phyloP scores from a whole-genome alignment of 2,888 invertebrate genomes.

The Euplexia lucipara region DNA sequence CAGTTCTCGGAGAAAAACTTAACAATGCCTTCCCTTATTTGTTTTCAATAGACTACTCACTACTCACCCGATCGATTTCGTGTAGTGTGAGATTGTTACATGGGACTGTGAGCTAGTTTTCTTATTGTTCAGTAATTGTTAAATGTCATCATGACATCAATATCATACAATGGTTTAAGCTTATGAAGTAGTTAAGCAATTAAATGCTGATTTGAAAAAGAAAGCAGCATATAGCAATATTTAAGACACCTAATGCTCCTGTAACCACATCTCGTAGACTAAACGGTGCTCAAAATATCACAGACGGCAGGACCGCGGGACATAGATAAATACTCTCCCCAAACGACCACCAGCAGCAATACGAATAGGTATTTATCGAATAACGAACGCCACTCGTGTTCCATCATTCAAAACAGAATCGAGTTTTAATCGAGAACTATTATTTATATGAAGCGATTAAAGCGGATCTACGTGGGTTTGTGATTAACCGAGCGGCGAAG shows the following conservation, averaged over 20 bases:
- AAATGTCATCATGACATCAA: constrained; percentile 10
- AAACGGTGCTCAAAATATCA: not conserved
- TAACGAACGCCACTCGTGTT: constrained; percentile 49
- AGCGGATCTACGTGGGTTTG: constrained; percentile 73
- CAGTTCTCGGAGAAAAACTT: constrained; percentile 54
- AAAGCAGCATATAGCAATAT: not conserved
- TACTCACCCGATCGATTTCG: constrained; percentile 16
- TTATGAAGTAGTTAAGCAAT: constrained; percentile 2
- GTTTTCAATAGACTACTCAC: constrained; percentile 41
- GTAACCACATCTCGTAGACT: not conserved
- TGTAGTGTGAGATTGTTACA: constrained; percentile 25
- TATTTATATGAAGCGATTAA: constrained; percentile 74
- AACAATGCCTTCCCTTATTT: constrained; percentile 53
- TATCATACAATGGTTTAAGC: not conserved
- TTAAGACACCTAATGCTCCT: too few relatives aligned
- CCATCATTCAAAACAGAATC: constrained; percentile 69
- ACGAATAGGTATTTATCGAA: constrained; percentile 53
- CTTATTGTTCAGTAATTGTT: constrained; percentile 33
- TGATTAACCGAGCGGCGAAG: constrained; percentile 71
- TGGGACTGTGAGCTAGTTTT: constrained; percentile 13
- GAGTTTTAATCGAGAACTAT: constrained; percentile 71
- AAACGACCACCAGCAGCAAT: constrained; percentile 48
- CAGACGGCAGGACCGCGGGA: not conserved
- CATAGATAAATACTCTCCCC: constrained; percentile 5
- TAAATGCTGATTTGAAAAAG: constrained; percentile 5